These are phyloP conservation scores for Drosophila koepferae DNA, from an alignment of 2,888 invertebrate species.

Conservation along the genomic window DNA sequence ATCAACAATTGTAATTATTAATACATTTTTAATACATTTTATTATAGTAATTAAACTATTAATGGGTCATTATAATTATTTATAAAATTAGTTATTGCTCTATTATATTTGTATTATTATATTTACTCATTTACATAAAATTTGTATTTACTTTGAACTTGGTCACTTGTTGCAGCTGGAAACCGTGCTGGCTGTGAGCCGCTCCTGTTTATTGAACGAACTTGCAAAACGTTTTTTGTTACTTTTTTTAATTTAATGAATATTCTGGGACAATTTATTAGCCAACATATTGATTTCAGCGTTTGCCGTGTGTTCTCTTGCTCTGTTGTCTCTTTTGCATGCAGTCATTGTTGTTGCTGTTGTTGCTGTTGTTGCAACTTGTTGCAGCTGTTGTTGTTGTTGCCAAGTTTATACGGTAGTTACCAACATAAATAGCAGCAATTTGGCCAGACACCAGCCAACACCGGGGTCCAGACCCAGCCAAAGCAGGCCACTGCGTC, in stretches of 20 bases:
- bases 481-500: slow-evolving; percentile 21
- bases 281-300: slow-evolving; percentile 85
- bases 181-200: slow-evolving; percentile 13
- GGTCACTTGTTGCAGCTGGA: too few species aligned
- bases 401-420: slow-evolving; percentile 84
- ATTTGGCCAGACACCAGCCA: slow-evolving; percentile 80
- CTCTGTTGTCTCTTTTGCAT: slow-evolving; percentile 51
- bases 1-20: too few species aligned
- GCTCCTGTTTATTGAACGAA: slow-evolving; percentile 48
- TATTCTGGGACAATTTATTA: slow-evolving; percentile 85
- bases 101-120: too few species aligned
- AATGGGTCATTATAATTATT: too few species aligned
- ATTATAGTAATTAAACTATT: too few species aligned
- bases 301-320: slow-evolving; percentile 72
- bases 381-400: slow-evolving; percentile 52
- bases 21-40: too few species aligned
- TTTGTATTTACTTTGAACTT: too few species aligned
- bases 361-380: slow-evolving; percentile 49
- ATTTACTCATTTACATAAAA: too few species aligned
- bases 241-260: slow-evolving; percentile 83
- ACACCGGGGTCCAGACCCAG: slow-evolving; percentile 36
- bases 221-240: slow-evolving; percentile 62
- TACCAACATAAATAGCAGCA: slow-evolving; percentile 85
- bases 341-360: slow-evolving; percentile 57
- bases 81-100: too few species aligned